Percentiles rank a stretch among this genome's conserved stretches.
Conservation (phyloP, 2,113 vertebrate species). For the Phalacrocorax aristotelis region DNA sequence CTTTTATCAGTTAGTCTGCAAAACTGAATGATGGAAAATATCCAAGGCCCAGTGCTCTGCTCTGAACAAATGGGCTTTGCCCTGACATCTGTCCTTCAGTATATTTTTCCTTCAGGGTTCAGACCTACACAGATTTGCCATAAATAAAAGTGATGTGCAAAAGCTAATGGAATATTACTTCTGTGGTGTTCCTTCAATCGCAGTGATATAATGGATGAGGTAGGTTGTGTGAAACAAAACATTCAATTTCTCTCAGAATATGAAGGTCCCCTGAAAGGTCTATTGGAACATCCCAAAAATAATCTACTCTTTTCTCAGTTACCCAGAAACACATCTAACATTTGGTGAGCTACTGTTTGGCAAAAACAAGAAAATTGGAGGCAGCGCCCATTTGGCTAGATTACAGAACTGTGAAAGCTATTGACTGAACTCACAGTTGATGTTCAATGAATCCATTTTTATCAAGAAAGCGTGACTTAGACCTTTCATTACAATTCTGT, state of each 20-base stretch:
- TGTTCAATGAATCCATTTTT: neutral
- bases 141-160: neutral
- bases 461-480: neutral
- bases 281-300: neutral
- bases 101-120: neutral
- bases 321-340: neutral
- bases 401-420: neutral
- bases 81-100: neutral
- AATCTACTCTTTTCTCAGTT: neutral
- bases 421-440: neutral
- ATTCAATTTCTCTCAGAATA: neutral
- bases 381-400: neutral
- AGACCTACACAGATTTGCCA: neutral
- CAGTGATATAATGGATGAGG: neutral
- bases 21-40: neutral
- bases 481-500: neutral
- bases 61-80: neutral
- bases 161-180: neutral
- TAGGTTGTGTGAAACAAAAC: neutral
- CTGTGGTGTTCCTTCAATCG: neutral
- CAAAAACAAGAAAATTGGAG: neutral
- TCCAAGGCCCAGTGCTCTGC: neutral
- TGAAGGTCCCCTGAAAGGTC: fast-evolving
- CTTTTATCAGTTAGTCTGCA: neutral
- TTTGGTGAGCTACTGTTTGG: neutral